A percentile compares a stretch with the other conserved stretches of the same genome.
Conservation (phyloP, 2,797 vertebrate genomes). For the Triplophysa yarkandensis region DNA sequence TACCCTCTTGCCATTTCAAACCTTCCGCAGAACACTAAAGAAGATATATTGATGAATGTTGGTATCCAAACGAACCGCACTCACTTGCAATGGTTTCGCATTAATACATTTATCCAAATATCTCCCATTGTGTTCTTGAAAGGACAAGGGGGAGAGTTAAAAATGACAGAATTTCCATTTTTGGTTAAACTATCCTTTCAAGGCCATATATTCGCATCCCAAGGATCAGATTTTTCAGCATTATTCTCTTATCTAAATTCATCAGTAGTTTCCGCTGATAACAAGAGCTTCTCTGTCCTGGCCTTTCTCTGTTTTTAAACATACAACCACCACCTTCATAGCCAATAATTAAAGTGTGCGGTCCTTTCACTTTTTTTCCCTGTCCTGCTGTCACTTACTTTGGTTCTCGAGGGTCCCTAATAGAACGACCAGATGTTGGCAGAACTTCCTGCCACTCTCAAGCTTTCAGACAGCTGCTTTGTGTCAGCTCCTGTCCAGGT, state of each 20-base stretch:
- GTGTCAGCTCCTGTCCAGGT: constrained; percentile 39
- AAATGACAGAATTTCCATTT: too few relatives aligned
- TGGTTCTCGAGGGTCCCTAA: constrained; percentile 35
- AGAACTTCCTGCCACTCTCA: constrained; percentile 46
- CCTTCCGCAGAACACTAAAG: too few relatives aligned
- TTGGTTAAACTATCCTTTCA: too few relatives aligned
- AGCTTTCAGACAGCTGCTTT: constrained; percentile 47
- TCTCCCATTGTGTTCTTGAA: too few relatives aligned
- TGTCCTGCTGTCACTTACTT: constrained; percentile 20
- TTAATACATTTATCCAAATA: too few relatives aligned
- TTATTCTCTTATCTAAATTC: constrained; percentile 32
- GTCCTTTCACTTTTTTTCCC: constrained; percentile 14
- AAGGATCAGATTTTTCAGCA: constrained; percentile 8
- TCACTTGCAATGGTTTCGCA: too few relatives aligned
- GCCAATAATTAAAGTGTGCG: constrained; percentile 17
- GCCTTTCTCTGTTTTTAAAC: constrained; percentile 29
- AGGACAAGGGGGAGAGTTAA: too few relatives aligned
- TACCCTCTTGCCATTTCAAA: too few relatives aligned
- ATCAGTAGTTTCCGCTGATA: constrained; percentile 39
- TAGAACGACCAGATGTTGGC: constrained; percentile 50
- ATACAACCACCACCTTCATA: neutral
- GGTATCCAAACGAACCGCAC: too few relatives aligned
- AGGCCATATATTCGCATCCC: neutral
- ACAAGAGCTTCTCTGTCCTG: constrained; percentile 44
- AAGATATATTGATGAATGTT: too few relatives aligned